A percentile compares a stretch with the other conserved stretches of the same genome.
Evolutionary conservation across 2,797 vertebrate genomes (phyloP).

Genomic region (Selene dorsalis): DNA sequence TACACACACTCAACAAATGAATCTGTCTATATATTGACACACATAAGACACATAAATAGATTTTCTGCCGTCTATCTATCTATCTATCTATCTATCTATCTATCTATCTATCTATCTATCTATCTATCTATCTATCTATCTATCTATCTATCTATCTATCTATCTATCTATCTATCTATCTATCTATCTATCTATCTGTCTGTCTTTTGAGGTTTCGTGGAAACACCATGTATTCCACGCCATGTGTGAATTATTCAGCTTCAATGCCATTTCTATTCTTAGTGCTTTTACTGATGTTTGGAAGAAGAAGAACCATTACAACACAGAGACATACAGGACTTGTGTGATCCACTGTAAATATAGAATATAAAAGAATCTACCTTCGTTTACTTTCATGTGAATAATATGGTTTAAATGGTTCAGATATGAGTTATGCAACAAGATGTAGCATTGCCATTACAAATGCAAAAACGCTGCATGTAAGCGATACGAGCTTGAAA

Average conservation of each 20-base stretch:
- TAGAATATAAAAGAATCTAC: not conserved
- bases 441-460: conserved; percentile 29
- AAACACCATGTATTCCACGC: conserved; percentile 70
- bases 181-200: too few species aligned
- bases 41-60: conserved; percentile 24
- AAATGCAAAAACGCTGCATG: conserved; percentile 26
- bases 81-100: too few species aligned
- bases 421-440: conserved; percentile 14
- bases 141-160: too few species aligned
- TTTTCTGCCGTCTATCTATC: not conserved
- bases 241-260: conserved; percentile 78
- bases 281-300: conserved; percentile 65
- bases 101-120: too few species aligned
- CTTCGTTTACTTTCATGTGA: conserved; percentile 14
- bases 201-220: conserved; percentile 10
- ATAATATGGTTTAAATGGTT: not conserved
- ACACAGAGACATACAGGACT: conserved; percentile 20
- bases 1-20: conserved; percentile 7
- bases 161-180: too few species aligned
- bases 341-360: not conserved
- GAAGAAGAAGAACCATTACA: conserved; percentile 29
- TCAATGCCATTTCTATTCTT: conserved; percentile 75
- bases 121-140: too few species aligned
- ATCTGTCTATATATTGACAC: conserved; percentile 2
- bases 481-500: conserved; percentile 16